phyloP scores from a whole-genome alignment of 2,113 vertebrate genomes.

The Perca schrenkii region DNA sequence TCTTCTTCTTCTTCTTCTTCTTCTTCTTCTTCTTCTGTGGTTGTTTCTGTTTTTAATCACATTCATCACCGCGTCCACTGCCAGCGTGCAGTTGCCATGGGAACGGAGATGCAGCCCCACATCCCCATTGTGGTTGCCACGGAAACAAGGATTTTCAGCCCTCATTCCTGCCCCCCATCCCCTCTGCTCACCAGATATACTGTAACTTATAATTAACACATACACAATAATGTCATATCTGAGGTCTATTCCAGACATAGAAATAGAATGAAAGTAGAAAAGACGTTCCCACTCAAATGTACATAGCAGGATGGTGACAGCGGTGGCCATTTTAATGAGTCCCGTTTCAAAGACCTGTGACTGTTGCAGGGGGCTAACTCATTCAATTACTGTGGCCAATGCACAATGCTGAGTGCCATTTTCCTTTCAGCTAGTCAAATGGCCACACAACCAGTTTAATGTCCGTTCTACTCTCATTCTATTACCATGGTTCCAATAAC shows the following conservation, averaged over 20 bases:
- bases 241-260: too few species aligned
- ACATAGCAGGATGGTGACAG: too few species aligned
- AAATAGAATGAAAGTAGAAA: too few species aligned
- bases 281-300: too few species aligned
- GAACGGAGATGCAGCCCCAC: conserved; percentile 43
- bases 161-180: not conserved
- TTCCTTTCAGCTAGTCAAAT: too few species aligned
- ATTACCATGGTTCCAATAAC: not conserved
- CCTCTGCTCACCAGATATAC: not conserved
- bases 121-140: conserved; percentile 43
- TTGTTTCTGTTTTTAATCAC: conserved; percentile 23
- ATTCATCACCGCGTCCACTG: not conserved
- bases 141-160: conserved; percentile 54
- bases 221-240: not conserved
- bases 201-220: conserved; percentile 18
- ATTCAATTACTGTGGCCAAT: too few species aligned
- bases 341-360: too few species aligned
- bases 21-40: conserved; percentile 30
- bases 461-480: too few species aligned
- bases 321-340: too few species aligned
- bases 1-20: not conserved
- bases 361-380: too few species aligned
- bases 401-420: too few species aligned
- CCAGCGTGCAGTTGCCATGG: conserved; percentile 25
- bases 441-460: too few species aligned